These are phyloP conservation scores for Epinephelus coioides DNA, from an alignment of 2,797 vertebrate genomes.

Conservation along the genomic window DNA sequence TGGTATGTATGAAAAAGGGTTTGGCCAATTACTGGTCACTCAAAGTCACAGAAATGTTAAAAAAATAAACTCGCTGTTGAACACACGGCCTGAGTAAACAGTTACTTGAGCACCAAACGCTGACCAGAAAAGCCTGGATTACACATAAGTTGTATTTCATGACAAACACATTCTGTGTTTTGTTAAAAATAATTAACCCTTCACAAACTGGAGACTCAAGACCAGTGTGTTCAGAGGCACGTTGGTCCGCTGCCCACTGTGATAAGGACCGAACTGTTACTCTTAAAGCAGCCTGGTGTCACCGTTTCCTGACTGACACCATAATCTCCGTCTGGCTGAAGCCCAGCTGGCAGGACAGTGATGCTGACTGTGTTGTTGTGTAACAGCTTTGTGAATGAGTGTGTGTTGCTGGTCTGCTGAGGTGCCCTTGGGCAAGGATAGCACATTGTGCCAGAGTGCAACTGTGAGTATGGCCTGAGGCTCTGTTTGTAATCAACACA, in stretches of 20 bases:
- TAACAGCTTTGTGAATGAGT: slow-evolving; percentile 12
- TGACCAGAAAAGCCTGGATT: not conserved
- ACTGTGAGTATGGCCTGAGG: no score
- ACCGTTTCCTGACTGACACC: slow-evolving; percentile 1
- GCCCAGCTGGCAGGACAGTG: not conserved
- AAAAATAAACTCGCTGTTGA: no score
- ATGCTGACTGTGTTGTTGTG: slow-evolving; percentile 11
- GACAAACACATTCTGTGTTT: no score
- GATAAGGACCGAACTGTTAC: not conserved
- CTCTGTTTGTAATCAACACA: not conserved
- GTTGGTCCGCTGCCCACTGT: not conserved
- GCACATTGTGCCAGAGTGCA: not conserved
- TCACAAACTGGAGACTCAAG: not conserved
- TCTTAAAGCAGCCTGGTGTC: not conserved
- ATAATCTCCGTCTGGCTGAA: slow-evolving; percentile 3
- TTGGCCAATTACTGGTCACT: no score
- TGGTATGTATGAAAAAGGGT: no score
- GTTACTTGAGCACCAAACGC: no score
- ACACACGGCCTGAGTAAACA: no score
- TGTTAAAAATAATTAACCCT: not conserved
- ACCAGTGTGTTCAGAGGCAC: not conserved
- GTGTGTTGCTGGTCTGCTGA: not conserved
- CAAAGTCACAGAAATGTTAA: no score
- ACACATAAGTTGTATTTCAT: not conserved
- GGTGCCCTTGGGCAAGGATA: not conserved